A percentile compares a stretch with the other conserved stretches of the same genome.
These are phyloP conservation scores for Sciurus vulgaris DNA, from an alignment of 2,797 vertebrate species.

Conservation along the genomic window DNA sequence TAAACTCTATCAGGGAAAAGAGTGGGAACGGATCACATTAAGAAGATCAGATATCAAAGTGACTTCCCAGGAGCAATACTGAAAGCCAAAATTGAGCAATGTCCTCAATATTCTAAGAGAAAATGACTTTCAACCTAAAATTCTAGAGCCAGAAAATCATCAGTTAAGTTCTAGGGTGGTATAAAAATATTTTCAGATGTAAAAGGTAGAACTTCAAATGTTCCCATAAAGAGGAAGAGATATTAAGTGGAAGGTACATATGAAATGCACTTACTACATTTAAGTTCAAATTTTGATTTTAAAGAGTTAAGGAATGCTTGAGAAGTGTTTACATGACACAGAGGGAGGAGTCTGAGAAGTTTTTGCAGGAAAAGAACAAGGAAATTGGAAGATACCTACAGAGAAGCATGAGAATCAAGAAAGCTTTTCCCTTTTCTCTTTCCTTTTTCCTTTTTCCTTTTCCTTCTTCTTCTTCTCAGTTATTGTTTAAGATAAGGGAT, in stretches of 20 bases:
- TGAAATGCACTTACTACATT: neutral
- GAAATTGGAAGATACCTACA: neutral
- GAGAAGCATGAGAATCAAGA: neutral
- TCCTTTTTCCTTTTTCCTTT: too few species aligned
- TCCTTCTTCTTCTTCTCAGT: neutral
- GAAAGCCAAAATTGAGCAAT: constrained; percentile 11
- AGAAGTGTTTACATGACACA: neutral
- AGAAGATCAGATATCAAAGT: constrained; percentile 4
- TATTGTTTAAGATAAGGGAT: neutral
- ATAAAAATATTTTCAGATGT: constrained; percentile 56
- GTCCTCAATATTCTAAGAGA: constrained; percentile 22
- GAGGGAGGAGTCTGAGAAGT: neutral
- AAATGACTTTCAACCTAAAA: constrained; percentile 49
- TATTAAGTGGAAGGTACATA: neutral
- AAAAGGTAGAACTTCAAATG: constrained; percentile 8
- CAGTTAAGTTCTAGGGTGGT: constrained; percentile 26
- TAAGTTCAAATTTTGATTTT: constrained; percentile 12
- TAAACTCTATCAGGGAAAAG: constrained; percentile 14
- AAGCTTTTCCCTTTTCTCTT: neutral
- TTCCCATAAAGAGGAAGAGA: neutral
- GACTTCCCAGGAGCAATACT: neutral
- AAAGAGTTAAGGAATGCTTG: constrained; percentile 11
- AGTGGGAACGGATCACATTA: neutral
- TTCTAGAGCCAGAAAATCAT: neutral
- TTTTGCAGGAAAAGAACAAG: constrained; percentile 9